Evolutionary conservation across 2,797 vertebrate species (phyloP), one percentile per base, ranked within the genome.

Genomic region (Labeo calbasu): DNA sequence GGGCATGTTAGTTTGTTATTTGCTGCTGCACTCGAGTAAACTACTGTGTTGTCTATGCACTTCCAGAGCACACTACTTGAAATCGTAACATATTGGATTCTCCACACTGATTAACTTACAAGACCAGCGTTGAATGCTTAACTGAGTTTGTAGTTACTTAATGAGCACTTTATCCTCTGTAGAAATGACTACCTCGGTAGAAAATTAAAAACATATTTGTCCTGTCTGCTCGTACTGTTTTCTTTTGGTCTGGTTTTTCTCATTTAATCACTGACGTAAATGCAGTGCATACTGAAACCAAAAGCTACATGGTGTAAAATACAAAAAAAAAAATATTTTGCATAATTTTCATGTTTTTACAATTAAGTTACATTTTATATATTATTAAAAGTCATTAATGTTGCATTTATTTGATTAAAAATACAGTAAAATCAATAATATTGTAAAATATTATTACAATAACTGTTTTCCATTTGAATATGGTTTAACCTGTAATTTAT

Each of bases 111-210:
- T 32, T 25, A 40, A 36, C 48, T 13, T 28, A 66, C n/a, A 43
- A 55, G 28, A 32, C 7, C 79, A 61, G 68, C 15, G 15, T 6
- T 51, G 57, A 43, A 57, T 23, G 63, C 36, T 59, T 43, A 43
- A 80, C 28, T 40, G 14, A 36, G 48, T 82, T 55, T 43, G 32
- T 66, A 28, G 57, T 73, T 46, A 75, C 9, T 23, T 61, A 9
- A 75, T 48, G 5, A 55, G 71, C 57, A 82, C 81, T 75, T 48
- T 46, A 82, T 63, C 46, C 69, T 72, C 79, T 77, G 81, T 83
- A 83, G 71, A 76, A 65, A 76, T 43, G 12, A 77, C 81, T 77
- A 76, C 72, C 81, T 68, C 48, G 3, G 59, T 66, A 83, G 61
- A 57, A 55, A 77, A 83, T 69, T 8, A 76, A 77, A 36, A 53